These are phyloP conservation scores for Aplodontia rufa DNA, from an alignment of 2,113 vertebrate genomes.

Conservation along the genomic window DNA sequence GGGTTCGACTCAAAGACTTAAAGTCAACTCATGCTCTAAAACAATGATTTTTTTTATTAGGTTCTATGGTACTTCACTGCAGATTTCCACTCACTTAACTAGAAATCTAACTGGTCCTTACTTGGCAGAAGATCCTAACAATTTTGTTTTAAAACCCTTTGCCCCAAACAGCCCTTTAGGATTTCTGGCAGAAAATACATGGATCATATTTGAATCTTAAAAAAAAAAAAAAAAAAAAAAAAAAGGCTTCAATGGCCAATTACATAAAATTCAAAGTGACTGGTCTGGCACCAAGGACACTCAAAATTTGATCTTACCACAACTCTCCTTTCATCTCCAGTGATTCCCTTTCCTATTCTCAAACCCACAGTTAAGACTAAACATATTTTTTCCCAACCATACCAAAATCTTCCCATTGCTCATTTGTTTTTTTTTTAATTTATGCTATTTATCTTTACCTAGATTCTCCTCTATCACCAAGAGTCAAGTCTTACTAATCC, in stretches of 20 bases:
- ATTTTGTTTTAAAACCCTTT: conserved; percentile 28
- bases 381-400: not conserved
- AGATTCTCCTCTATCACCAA: not conserved
- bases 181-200: not conserved
- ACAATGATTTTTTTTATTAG: not conserved
- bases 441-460: not conserved
- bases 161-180: not conserved
- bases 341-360: not conserved
- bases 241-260: not conserved
- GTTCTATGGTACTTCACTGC: not conserved
- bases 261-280: not conserved
- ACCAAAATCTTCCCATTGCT: not conserved
- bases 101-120: conserved; percentile 18
- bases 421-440: not conserved
- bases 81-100: not conserved
- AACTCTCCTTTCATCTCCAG: not conserved
- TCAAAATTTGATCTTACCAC: not conserved
- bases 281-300: not conserved
- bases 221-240: not conserved
- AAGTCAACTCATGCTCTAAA: conserved; percentile 3
- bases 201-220: not conserved
- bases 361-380: not conserved
- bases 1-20: not conserved
- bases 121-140: not conserved
- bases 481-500: not conserved